A percentile compares a stretch with the other conserved stretches of the same genome.
phyloP scores from a whole-genome alignment of 1,140 invertebrate species.

The Drosophila saltans region DNA sequence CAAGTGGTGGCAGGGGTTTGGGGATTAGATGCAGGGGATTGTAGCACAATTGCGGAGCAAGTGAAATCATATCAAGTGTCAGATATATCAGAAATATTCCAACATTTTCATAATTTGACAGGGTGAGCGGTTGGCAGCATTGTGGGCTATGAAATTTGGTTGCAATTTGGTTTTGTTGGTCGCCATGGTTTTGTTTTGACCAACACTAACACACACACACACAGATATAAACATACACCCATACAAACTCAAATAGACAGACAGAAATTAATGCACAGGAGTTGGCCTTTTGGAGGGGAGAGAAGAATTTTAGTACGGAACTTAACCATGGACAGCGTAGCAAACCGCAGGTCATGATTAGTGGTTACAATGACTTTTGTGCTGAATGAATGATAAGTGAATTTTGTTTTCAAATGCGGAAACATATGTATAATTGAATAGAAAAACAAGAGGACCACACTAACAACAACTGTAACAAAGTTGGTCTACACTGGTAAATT shows the following conservation, averaged over 20 bases:
- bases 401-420: slow-evolving; percentile 10
- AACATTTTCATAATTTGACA: slow-evolving; percentile 76
- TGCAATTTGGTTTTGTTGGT: slow-evolving; percentile 28
- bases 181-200: slow-evolving; percentile 22
- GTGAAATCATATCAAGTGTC: slow-evolving; percentile 66
- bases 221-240: neutral
- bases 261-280: slow-evolving; percentile 5
- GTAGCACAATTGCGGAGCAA: no score
- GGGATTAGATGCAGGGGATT: no score
- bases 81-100: slow-evolving; percentile 65
- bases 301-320: neutral
- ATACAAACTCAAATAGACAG: neutral
- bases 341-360: slow-evolving; percentile 67
- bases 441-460: slow-evolving; percentile 5
- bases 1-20: neutral
- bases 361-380: slow-evolving; percentile 74
- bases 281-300: neutral
- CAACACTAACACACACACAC: neutral
- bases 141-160: slow-evolving; percentile 51
- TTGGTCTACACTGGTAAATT: neutral
- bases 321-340: slow-evolving; percentile 33
- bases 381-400: slow-evolving; percentile 21
- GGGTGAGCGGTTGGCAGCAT: slow-evolving; percentile 32
- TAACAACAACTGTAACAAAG: neutral
- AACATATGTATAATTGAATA: slow-evolving; percentile 24